phyloP scores from a whole-genome alignment of 2,888 invertebrate species.

The Coelopa pilipes region DNA sequence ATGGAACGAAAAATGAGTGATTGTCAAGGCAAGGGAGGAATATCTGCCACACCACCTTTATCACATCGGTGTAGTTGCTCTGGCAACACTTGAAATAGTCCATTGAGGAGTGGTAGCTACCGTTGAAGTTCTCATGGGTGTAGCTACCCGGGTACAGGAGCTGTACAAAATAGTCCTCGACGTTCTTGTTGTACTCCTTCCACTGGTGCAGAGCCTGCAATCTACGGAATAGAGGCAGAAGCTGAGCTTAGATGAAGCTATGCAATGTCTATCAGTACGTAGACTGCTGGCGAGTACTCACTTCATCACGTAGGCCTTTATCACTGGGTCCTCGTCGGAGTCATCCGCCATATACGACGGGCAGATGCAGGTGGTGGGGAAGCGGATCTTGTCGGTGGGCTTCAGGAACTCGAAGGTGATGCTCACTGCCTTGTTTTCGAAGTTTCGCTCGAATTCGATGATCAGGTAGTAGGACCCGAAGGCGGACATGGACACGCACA shows the following conservation, averaged over 20 bases:
- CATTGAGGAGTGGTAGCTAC: constrained; percentile 49
- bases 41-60: background rate
- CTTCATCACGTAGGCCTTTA: constrained; percentile 48
- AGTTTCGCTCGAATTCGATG: constrained; percentile 70
- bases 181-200: constrained; percentile 54
- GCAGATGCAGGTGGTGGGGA: constrained; percentile 62
- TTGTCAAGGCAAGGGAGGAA: background rate
- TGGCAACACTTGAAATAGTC: constrained; percentile 58
- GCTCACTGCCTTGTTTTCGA: constrained; percentile 64
- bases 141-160: constrained; percentile 60
- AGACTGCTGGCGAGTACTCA: too few species aligned
- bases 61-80: constrained; percentile 47
- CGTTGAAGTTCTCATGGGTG: constrained; percentile 46
- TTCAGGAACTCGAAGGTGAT: constrained; percentile 62
- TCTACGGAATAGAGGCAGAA: background rate
- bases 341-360: constrained; percentile 52
- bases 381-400: constrained; percentile 53
- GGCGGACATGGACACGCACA: constrained; percentile 75
- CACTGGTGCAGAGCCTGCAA: constrained; percentile 31
- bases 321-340: constrained; percentile 29
- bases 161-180: constrained; percentile 59
- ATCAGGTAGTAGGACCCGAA: constrained; percentile 75
- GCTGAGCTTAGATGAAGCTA: too few species aligned
- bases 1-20: background rate
- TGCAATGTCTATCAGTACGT: too few species aligned